Evolutionary conservation across 2,113 vertebrate species (phyloP).

Genomic region (Polypterus senegalus): DNA sequence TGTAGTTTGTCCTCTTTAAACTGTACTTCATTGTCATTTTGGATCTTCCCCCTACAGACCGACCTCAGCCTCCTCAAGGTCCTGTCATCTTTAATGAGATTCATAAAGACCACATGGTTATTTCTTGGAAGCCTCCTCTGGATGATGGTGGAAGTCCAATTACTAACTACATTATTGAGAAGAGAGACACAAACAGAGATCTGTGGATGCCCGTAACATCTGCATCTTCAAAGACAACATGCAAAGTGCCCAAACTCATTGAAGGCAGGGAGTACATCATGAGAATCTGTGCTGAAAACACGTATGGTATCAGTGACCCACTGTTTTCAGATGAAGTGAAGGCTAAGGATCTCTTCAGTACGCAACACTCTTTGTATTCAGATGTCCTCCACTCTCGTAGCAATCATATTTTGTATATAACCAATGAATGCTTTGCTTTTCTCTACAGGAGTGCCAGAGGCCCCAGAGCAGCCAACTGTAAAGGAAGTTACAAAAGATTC

Average conservation of each 20-base stretch:
- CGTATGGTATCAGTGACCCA: conserved; percentile 91
- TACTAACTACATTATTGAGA: conserved; percentile 94
- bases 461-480: conserved; percentile 78
- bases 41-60: conserved; percentile 53
- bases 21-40: neutral
- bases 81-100: conserved; percentile 91
- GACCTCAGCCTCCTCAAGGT: conserved; percentile 82
- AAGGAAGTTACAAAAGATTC: conserved; percentile 80
- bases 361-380: conserved; percentile 24
- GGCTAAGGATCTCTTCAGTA: conserved; percentile 93
- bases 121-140: conserved; percentile 93
- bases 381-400: neutral
- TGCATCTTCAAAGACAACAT: conserved; percentile 72
- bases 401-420: neutral
- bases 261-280: conserved; percentile 89
- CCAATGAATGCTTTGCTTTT: conserved; percentile 18
- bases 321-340: conserved; percentile 88
- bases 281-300: conserved; percentile 87
- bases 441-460: conserved; percentile 80
- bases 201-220: conserved; percentile 88
- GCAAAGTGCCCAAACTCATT: conserved; percentile 83
- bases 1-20: no score
- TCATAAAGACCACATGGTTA: conserved; percentile 81
- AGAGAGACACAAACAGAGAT: conserved; percentile 78
- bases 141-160: conserved; percentile 81